A percentile compares a stretch with the other conserved stretches of the same genome.
phyloP scores from a whole-genome alignment of 2,797 vertebrate species.

The Urosaurus nigricauda region DNA sequence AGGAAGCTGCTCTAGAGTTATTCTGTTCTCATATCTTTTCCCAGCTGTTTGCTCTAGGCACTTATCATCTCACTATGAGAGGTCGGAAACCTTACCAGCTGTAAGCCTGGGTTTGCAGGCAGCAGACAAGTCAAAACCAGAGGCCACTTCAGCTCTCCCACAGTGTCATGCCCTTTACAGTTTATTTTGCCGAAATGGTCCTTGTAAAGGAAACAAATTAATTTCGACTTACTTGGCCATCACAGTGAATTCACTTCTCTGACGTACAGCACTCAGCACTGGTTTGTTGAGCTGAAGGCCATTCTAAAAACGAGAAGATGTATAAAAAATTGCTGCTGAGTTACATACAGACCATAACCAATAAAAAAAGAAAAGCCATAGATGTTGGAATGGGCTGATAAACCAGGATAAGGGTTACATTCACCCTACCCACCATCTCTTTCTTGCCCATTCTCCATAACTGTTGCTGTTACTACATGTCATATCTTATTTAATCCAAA shows the following conservation, averaged over 20 bases:
- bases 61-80: background rate
- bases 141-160: no score
- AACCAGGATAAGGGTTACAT: background rate
- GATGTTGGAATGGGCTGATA: background rate
- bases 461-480: background rate
- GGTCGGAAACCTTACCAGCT: background rate
- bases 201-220: background rate
- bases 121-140: background rate
- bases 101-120: background rate
- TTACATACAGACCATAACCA: no score
- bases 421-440: background rate
- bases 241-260: constrained; percentile 93
- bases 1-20: no score
- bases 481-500: no score
- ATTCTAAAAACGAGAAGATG: constrained; percentile 79
- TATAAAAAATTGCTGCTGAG: background rate
- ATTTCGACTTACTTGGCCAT: constrained; percentile 93
- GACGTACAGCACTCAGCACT: constrained; percentile 83
- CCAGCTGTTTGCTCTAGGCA: background rate
- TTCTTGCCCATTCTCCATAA: background rate
- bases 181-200: background rate
- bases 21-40: background rate
- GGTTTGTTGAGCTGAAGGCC: constrained; percentile 88
- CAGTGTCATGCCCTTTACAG: no score
- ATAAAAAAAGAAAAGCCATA: background rate